Conservation (phyloP, 1,140 invertebrate genomes). For the Arion vulgaris region DNA sequence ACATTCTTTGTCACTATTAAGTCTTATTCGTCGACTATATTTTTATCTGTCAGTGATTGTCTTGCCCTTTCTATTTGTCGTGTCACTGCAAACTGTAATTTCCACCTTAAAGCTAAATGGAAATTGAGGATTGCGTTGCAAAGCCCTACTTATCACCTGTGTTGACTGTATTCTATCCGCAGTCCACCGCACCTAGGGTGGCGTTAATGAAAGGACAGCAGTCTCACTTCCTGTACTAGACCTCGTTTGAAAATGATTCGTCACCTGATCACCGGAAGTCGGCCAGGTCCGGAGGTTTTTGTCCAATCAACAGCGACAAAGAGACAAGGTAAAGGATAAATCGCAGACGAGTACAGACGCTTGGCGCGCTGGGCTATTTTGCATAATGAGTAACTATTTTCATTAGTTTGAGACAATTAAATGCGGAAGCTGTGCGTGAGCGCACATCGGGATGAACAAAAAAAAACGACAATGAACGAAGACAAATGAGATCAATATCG, state of each 20-base stretch:
- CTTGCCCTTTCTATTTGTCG: not conserved
- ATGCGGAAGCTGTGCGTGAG: conserved; percentile 23
- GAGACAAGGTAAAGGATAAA: conserved; percentile 18
- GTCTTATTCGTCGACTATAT: too few species aligned
- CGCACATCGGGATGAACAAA: conserved; percentile 10
- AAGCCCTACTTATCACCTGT: conserved; percentile 31
- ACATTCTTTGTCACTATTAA: too few species aligned
- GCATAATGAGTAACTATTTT: conserved; percentile 40
- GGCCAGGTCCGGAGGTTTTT: conserved; percentile 23
- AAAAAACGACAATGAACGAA: conserved; percentile 4
- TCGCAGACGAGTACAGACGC: not conserved
- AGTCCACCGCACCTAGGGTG: conserved; percentile 8
- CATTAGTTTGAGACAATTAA: conserved; percentile 32
- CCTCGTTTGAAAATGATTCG: conserved; percentile 36
- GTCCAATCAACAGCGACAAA: conserved; percentile 32
- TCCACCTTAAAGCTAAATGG: conserved; percentile 7
- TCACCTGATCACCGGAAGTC: conserved; percentile 38
- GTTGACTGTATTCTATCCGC: not conserved
- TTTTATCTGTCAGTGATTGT: too few species aligned
- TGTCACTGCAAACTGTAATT: conserved; percentile 7
- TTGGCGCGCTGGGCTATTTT: conserved; percentile 21
- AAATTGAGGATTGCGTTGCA: conserved; percentile 25
- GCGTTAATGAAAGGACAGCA: conserved; percentile 32
- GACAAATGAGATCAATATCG: conserved; percentile 13
- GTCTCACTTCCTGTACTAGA: conserved; percentile 25